Conservation (phyloP, 2,797 vertebrate genomes). For the Enteromius anoplus region DNA sequence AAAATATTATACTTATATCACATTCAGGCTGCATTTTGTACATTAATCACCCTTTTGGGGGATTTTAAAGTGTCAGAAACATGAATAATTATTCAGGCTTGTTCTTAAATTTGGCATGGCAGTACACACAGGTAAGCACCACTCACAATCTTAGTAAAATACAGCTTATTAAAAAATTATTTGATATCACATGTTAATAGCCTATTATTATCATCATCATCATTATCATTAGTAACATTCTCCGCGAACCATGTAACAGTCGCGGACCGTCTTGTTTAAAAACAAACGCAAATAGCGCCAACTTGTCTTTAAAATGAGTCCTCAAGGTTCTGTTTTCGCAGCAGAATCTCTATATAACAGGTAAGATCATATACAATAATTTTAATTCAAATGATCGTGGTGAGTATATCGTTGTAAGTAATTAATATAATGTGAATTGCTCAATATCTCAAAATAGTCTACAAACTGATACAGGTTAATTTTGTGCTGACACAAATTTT, state of each 20-base stretch:
- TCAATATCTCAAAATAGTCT: neutral
- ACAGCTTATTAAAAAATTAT: neutral
- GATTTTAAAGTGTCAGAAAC: neutral
- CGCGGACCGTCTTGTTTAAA: neutral
- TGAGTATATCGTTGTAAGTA: neutral
- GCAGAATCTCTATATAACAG: neutral
- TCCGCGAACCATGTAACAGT: neutral
- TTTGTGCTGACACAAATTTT: neutral
- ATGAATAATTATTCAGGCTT: too few relatives aligned
- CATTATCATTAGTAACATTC: neutral
- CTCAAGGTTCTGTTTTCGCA: neutral
- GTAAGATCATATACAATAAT: neutral
- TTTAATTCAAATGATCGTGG: neutral
- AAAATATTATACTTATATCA: neutral
- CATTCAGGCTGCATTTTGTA: neutral
- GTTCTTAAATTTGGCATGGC: neutral
- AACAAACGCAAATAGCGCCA: neutral
- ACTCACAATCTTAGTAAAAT: neutral
- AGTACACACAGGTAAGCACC: neutral
- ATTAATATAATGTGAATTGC: neutral
- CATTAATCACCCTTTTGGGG: neutral
- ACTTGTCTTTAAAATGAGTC: neutral
- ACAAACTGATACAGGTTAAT: neutral
- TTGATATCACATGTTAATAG: neutral
- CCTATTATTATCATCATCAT: neutral